Percentiles rank a stretch among this genome's conserved stretches.
These are phyloP conservation scores for Thymallus thymallus DNA, from an alignment of 2,113 vertebrate genomes.

Conservation along the genomic window DNA sequence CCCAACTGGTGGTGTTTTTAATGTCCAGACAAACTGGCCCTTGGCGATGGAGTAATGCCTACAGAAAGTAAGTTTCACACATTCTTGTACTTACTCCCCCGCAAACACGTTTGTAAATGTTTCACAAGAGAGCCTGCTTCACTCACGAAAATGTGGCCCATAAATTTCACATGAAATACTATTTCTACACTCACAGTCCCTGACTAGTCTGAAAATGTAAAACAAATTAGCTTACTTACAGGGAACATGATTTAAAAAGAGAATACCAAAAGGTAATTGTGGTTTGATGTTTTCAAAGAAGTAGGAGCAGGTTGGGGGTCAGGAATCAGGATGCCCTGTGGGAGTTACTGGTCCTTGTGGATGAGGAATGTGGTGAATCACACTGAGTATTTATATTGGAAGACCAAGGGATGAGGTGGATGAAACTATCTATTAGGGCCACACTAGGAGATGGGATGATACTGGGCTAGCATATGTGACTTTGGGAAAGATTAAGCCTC, in stretches of 20 bases:
- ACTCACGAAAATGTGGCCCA: neutral
- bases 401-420: no score
- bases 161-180: constrained; percentile 19
- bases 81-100: constrained; percentile 34
- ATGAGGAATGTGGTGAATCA: no score
- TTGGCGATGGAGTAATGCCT: constrained; percentile 9
- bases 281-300: neutral
- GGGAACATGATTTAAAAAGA: constrained; percentile 6
- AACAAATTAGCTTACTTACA: neutral
- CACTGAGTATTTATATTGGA: no score
- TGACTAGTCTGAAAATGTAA: neutral
- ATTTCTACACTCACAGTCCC: neutral
- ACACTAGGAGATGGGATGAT: no score
- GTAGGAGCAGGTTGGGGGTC: no score
- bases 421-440: no score
- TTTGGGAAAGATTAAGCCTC: no score
- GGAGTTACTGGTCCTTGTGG: no score
- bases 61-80: constrained; percentile 34
- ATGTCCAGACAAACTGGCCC: constrained; percentile 13
- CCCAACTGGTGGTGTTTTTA: constrained; percentile 5
- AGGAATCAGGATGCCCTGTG: no score
- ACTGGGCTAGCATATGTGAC: no score
- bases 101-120: constrained; percentile 25
- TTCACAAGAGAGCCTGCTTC: constrained; percentile 14
- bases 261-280: neutral